Evolutionary conservation across 2,888 invertebrate species (phyloP), one percentile per base, ranked within the genome.

Genomic region (Acronicta alni): DNA sequence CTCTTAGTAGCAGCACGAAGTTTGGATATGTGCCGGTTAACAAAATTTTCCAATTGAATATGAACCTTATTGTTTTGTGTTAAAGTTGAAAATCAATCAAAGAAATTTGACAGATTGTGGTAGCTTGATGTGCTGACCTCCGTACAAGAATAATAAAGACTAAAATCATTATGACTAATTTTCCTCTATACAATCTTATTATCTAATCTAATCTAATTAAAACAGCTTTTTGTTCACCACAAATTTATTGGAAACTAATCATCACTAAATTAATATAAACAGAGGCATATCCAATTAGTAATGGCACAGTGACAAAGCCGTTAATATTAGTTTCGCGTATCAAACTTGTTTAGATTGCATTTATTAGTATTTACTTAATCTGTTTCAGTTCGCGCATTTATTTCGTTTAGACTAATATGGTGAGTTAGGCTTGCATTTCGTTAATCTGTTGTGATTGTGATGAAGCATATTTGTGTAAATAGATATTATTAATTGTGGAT

Each of bases 331-430:
- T 57, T 54, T 56, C 45, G n/a, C 20, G 39, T 42, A 38, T 47
- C 51, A 56, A 68, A 73, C 74, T 58, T 58, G 58, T 73, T 71
- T 49, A 52, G 6, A 59, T 47, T 73, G 56, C 43, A 61, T 52
- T 57, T 73, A 43, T 55, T 67, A 54, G 56, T 62, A 52, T 70
- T 68, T 48, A 58, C 69, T 48, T 44, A 57, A 14, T 57, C 51
- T 47, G 20, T 49, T 49, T 35, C 41, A 43, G 35, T 46, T 26
- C 38, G 48, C 42, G 45, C 20, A 52, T 41, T 18, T 45, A 57
- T 61, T 62, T 53, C 51, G 55, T 62, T 54, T 51, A 54, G 42
- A 37, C n/a, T 56, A 49, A 48, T 57, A 14, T 44, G n/a, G n/a
- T 44, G 46, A 47, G 35, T 47, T 56, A 69, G 52, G 12, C 49